Conservation (phyloP, 2,797 vertebrate genomes). For the Alosa sapidissima region DNA sequence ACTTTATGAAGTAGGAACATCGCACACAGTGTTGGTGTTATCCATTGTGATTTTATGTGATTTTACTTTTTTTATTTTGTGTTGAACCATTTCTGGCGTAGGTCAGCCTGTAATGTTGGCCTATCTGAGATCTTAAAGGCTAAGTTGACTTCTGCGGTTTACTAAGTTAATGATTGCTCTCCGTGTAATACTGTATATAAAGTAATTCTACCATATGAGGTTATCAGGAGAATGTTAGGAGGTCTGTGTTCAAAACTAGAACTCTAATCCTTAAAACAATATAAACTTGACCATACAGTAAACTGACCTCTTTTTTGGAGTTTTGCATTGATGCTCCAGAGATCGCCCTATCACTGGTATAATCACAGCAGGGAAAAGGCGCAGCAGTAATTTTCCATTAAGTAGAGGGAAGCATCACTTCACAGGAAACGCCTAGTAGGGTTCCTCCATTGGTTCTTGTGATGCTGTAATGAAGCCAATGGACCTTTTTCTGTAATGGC, state of each 20-base stretch:
- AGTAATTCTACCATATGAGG: not conserved
- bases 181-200: not conserved
- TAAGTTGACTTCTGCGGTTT: not conserved
- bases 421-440: not conserved
- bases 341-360: not conserved
- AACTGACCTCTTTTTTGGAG: not conserved
- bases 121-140: not conserved
- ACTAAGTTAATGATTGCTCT: slow-evolving; percentile 8
- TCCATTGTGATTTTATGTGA: not conserved
- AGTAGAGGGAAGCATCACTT: not conserved
- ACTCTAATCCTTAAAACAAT: not conserved
- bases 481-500: not conserved
- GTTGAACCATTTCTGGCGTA: not conserved
- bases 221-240: not conserved
- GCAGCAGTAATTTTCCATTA: not conserved
- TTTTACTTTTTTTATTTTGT: not conserved
- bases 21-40: not conserved
- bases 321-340: not conserved
- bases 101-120: not conserved
- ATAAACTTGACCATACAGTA: not conserved
- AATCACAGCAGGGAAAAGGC: not conserved
- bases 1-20: not conserved
- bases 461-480: not conserved
- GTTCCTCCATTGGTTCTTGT: not conserved
- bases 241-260: not conserved